phyloP scores from a whole-genome alignment of 2,888 invertebrate genomes.

The Morpho deidamia region DNA sequence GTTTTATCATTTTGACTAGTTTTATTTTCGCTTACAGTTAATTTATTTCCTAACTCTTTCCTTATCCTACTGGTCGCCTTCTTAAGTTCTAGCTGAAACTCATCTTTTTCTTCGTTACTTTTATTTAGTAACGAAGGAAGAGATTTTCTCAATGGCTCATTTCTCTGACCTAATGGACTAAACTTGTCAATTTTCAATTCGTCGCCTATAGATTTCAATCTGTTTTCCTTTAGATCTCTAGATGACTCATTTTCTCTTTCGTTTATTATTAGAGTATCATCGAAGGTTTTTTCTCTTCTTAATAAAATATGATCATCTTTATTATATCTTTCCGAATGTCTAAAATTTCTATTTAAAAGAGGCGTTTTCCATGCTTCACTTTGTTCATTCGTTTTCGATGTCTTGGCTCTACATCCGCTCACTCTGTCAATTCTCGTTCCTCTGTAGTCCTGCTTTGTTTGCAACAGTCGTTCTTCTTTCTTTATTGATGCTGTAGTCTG shows the following conservation, averaged over 20 bases:
- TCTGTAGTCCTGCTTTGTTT: conserved; percentile 69
- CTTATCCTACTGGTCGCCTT: conserved; percentile 74
- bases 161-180: conserved; percentile 50
- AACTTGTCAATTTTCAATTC: conserved; percentile 51
- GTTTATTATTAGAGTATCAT: conserved; percentile 56
- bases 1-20: conserved; percentile 66
- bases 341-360: conserved; percentile 64
- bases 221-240: conserved; percentile 50
- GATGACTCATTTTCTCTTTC: conserved; percentile 56
- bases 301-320: conserved; percentile 57
- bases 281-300: conserved; percentile 73
- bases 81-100: conserved; percentile 73
- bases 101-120: conserved; percentile 75
- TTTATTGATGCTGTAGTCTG: conserved; percentile 61
- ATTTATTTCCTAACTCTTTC: conserved; percentile 66
- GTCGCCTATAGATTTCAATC: conserved; percentile 52
- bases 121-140: conserved; percentile 72
- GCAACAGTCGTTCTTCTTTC: conserved; percentile 69
- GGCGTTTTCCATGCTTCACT: conserved; percentile 71
- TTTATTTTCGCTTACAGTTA: conserved; percentile 67
- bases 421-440: conserved; percentile 69
- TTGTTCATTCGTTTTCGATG: conserved; percentile 60
- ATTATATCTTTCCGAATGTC: conserved; percentile 70
- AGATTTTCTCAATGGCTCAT: conserved; percentile 71
- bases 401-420: conserved; percentile 69